Conservation (phyloP, 2,797 vertebrate species). For the Thamnophis elegans region DNA sequence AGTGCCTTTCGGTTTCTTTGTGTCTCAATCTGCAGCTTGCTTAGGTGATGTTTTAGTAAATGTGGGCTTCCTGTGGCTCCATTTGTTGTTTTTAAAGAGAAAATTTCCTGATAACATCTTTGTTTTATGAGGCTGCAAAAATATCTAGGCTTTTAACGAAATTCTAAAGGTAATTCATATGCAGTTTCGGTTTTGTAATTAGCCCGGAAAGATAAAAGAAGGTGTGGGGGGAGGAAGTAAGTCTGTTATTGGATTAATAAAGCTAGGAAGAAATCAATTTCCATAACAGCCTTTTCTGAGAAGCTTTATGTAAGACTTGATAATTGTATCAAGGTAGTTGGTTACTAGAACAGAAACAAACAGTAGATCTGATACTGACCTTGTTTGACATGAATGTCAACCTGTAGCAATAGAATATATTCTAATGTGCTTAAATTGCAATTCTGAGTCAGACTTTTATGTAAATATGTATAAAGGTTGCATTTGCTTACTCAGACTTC, state of each 20-base stretch:
- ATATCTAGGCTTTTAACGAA: not conserved
- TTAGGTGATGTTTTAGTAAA: not conserved
- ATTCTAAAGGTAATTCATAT: not conserved
- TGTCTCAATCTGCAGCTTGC: constrained; percentile 8
- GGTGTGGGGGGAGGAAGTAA: not conserved
- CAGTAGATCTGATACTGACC: not conserved
- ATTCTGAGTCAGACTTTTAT: not conserved
- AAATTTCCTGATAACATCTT: not conserved
- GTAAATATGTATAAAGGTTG: not conserved
- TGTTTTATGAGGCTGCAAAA: not conserved
- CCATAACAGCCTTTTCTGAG: not conserved
- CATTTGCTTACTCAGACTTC: not conserved
- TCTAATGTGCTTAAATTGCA: not conserved
- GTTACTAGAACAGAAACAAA: not conserved
- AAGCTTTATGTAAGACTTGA: not conserved
- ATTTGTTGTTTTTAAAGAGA: not conserved
- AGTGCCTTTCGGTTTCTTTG: constrained; percentile 10
- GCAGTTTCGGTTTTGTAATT: not conserved
- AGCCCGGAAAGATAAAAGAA: not conserved
- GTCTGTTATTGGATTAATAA: not conserved
- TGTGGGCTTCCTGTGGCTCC: not conserved
- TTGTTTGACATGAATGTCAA: not conserved
- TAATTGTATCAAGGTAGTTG: not conserved
- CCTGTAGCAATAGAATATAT: not conserved
- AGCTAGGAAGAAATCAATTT: not conserved